These are phyloP conservation scores for Tachyglossus aculeatus DNA, from an alignment of 2,797 vertebrate genomes.

Conservation along the genomic window DNA sequence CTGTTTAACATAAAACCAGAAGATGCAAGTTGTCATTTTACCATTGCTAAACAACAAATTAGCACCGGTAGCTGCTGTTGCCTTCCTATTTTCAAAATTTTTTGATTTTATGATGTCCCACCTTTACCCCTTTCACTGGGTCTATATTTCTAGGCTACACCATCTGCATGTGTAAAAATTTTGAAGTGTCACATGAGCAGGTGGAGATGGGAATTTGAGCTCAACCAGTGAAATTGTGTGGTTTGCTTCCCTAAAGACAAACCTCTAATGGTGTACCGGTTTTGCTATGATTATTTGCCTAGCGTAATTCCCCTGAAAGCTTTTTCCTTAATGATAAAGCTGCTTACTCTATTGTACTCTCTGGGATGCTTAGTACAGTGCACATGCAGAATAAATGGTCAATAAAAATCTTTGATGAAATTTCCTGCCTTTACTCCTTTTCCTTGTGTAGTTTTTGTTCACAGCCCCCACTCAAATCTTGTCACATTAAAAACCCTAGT, in stretches of 20 bases:
- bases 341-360: too few relatives aligned
- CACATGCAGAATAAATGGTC: too few relatives aligned
- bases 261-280: too few relatives aligned
- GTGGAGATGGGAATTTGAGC: slow-evolving; percentile 54
- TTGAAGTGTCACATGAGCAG: slow-evolving; percentile 51
- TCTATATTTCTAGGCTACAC: slow-evolving; percentile 28
- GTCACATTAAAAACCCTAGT: slow-evolving; percentile 63
- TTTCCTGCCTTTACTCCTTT: slow-evolving; percentile 58
- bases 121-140: neutral
- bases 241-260: too few relatives aligned
- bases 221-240: too few relatives aligned
- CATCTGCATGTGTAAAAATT: slow-evolving; percentile 47
- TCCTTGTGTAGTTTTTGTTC: slow-evolving; percentile 70
- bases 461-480: slow-evolving; percentile 70
- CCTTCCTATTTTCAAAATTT: neutral
- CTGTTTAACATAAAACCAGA: slow-evolving; percentile 62
- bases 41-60: slow-evolving; percentile 57
- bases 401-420: slow-evolving; percentile 60
- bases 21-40: slow-evolving; percentile 42
- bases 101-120: neutral
- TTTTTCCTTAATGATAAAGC: too few relatives aligned
- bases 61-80: slow-evolving; percentile 24
- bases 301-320: too few relatives aligned
- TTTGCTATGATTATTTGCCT: too few relatives aligned
- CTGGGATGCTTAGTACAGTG: too few relatives aligned